Evolutionary conservation across 2,797 vertebrate species (phyloP).

Genomic region (Ispidina picta): DNA sequence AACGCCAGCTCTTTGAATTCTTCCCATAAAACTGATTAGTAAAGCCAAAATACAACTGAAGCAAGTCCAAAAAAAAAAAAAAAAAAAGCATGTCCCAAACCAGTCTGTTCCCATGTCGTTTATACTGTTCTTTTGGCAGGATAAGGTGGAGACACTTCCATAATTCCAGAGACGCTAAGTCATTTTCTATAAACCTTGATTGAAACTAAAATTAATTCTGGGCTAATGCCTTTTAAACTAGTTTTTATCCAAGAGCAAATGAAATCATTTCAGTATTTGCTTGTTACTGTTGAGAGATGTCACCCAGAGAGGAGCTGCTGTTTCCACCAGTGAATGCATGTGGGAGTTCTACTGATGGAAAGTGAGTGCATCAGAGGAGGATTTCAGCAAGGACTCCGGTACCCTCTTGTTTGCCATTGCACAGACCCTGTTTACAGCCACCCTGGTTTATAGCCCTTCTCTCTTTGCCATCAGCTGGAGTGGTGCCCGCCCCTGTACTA

Average conservation of each 20-base stretch:
- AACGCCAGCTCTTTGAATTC: not conserved
- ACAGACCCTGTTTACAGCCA: rapidly evolving
- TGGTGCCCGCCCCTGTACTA: not conserved
- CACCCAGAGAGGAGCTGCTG: not conserved
- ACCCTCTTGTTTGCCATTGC: not conserved
- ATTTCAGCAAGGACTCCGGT: not conserved
- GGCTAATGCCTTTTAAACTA: not conserved
- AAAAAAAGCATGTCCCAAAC: not conserved
- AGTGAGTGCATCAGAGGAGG: not conserved
- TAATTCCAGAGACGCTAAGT: constrained; percentile 16
- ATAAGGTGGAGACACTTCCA: not conserved
- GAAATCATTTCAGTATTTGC: not conserved
- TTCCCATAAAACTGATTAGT: not conserved
- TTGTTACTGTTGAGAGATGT: not conserved
- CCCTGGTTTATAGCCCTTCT: not conserved
- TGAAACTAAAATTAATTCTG: not conserved
- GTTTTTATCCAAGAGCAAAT: not conserved
- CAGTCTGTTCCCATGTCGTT: not conserved
- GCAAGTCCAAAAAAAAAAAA: not conserved
- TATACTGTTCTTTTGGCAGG: not conserved
- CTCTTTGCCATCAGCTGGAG: constrained; percentile 4
- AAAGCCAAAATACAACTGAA: constrained; percentile 18
- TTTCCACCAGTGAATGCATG: not conserved
- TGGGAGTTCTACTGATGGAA: not conserved
- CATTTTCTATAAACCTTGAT: not conserved